Conservation (phyloP, 2,888 invertebrate species). For the Acrobasis repandana region DNA sequence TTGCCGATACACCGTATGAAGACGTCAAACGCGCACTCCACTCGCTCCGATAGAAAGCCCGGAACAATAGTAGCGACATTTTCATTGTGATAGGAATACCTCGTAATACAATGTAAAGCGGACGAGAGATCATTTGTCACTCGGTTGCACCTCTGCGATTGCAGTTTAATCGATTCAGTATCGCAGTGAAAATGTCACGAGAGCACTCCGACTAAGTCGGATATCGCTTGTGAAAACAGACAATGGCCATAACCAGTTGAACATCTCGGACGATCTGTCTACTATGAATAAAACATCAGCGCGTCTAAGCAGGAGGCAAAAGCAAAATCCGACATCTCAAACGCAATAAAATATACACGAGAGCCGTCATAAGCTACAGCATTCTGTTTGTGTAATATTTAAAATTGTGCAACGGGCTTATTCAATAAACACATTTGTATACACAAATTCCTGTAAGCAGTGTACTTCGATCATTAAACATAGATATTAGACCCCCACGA, state of each 20-base stretch:
- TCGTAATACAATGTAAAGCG: conserved; percentile 51
- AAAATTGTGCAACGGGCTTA: conserved; percentile 62
- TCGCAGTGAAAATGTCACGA: conserved; percentile 11
- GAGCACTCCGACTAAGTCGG: conserved; percentile 5
- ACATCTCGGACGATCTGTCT: conserved; percentile 48
- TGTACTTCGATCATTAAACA: conserved; percentile 69
- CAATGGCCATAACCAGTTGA: conserved; percentile 28
- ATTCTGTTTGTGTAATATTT: conserved; percentile 42
- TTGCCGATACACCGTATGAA: conserved; percentile 75
- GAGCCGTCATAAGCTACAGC: conserved; percentile 51
- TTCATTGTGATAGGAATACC: conserved; percentile 62
- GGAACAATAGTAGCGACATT: conserved; percentile 71
- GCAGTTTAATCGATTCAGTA: conserved; percentile 15
- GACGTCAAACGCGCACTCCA: conserved; percentile 72
- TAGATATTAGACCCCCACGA: conserved; percentile 67
- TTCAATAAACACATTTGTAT: conserved; percentile 68
- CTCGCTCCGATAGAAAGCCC: conserved; percentile 62
- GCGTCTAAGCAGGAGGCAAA: conserved; percentile 39
- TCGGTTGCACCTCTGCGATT: conserved; percentile 28
- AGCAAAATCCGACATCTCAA: conserved; percentile 45
- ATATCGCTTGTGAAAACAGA: conserved; percentile 23
- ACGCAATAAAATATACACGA: conserved; percentile 52
- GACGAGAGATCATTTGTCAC: conserved; percentile 45
- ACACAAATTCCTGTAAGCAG: conserved; percentile 61
- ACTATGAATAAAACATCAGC: conserved; percentile 53